Conservation (phyloP, 1,140 invertebrate genomes). For the Wasmannia auropunctata region DNA sequence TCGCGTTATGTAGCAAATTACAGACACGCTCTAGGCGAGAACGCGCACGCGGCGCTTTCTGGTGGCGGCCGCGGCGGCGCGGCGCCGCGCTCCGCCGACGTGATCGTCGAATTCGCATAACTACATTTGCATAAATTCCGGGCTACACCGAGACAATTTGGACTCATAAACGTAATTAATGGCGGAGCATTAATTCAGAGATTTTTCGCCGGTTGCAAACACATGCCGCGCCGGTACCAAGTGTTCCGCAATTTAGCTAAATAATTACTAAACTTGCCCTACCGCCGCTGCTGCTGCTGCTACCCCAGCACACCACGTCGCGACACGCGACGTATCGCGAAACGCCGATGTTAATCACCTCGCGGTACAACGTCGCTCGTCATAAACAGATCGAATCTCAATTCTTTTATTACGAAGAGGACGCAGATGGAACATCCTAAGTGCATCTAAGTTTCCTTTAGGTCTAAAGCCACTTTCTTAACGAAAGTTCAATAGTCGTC, state of each 20-base stretch:
- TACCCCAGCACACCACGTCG: slow-evolving; percentile 11
- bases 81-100: slow-evolving; percentile 34
- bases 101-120: slow-evolving; percentile 71
- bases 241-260: slow-evolving; percentile 84
- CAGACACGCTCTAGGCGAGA: slow-evolving; percentile 31
- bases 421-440: neutral
- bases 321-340: slow-evolving; percentile 64
- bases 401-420: neutral
- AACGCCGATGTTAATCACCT: slow-evolving; percentile 59
- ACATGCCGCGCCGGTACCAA: slow-evolving; percentile 82
- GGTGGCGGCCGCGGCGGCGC: neutral
- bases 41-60: slow-evolving; percentile 34
- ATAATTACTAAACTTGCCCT: slow-evolving; percentile 84
- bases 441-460: neutral
- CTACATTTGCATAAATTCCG: slow-evolving; percentile 78
- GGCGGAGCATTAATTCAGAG: slow-evolving; percentile 82
- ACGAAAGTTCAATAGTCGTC: neutral
- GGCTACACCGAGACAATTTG: slow-evolving; percentile 77
- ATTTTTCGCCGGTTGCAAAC: slow-evolving; percentile 81
- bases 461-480: neutral
- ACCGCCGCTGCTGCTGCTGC: slow-evolving; percentile 6
- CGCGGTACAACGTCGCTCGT: neutral
- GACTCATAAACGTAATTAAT: slow-evolving; percentile 85
- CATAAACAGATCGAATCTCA: neutral
- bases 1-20: slow-evolving; percentile 43